A percentile compares a stretch with the other conserved stretches of the same genome.
phyloP scores from a whole-genome alignment of 2,113 vertebrate species.

The Budorcas taxicolor region DNA sequence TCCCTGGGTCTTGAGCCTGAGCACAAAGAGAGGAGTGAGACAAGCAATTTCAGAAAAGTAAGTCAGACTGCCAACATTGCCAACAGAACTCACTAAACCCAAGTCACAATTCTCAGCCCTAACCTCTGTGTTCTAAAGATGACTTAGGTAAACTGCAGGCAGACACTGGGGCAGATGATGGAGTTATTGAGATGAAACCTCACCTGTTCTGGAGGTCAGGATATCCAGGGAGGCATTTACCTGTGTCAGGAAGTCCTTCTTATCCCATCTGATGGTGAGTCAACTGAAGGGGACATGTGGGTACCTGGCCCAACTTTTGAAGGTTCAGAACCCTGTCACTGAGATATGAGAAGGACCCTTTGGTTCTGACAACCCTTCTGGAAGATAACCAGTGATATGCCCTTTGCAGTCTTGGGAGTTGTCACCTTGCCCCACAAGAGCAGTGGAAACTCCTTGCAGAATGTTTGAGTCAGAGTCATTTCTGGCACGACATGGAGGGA shows the following conservation, averaged over 20 bases:
- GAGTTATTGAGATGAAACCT: not conserved
- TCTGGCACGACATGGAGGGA: not conserved
- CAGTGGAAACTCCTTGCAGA: not conserved
- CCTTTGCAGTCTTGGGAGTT: not conserved
- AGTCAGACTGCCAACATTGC: not conserved
- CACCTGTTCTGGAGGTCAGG: not conserved
- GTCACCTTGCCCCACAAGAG: not conserved
- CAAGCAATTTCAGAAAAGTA: not conserved
- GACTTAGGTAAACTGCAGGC: not conserved
- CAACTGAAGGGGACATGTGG: not conserved
- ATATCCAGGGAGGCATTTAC: too few relatives aligned
- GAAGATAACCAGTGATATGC: not conserved
- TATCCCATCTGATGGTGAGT: not conserved
- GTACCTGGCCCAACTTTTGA: not conserved
- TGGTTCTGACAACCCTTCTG: not conserved
- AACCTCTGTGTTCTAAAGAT: not conserved
- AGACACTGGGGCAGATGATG: not conserved
- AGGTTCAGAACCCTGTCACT: not conserved
- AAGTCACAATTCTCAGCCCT: not conserved
- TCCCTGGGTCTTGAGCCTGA: not conserved
- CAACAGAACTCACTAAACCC: not conserved
- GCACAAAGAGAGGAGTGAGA: not conserved
- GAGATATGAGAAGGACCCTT: not conserved
- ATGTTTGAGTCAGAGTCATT: not conserved
- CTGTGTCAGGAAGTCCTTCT: not conserved